Base-by-base conservation (phyloP, 2,888 invertebrate species). In the Clostera curtula region DNA sequence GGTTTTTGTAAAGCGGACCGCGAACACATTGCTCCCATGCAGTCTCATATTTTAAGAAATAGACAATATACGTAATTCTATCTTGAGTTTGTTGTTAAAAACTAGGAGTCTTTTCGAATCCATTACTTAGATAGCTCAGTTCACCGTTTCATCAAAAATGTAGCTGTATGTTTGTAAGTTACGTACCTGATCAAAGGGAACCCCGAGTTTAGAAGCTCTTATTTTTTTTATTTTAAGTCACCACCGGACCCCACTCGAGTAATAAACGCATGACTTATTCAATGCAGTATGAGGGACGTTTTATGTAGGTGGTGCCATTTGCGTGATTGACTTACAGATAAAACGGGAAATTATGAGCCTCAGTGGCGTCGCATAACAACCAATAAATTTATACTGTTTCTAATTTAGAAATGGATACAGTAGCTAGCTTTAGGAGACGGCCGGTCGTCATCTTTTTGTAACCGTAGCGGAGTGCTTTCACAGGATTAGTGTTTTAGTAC, bases 331-430 rank as follows among this genome's bases (percentile, higher is more conserved):
- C 46, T 48, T 45, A 15, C 20, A 53, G 47, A 56, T 61, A 53
- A 53, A 58, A 56, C 40, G 32, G 40, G 37, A 39, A 49, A 56
- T 56, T 54, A 56, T 56, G 49, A 53, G 42, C 33, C 31, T 33
- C 41, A 10, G 32, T 38, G 43, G 38, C 37, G 37, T 34, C 36
- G 25, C 27, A 36, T 42, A 33, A 43, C 40, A 40, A 45, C 45
- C 49, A 46, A 53, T 55, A 56, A 58, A 58, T 43, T 34, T 51
- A 54, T 55, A 48, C 40, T 39, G 49, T 37, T 46, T 52, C 50
- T 58, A 51, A 60, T 61, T 56, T 57, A 40, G 42, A 56, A 61
- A 61, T 60, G 59, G 59, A 54, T 40, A 32, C 43, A 39, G 41
- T 29, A 37, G n/a, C n/a, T n/a, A n/a, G 32, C 34, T 30, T 37